Percentiles rank a stretch among this genome's conserved stretches.
phyloP scores from a whole-genome alignment of 2,888 invertebrate species.

The Drosophila atroscutellata region DNA sequence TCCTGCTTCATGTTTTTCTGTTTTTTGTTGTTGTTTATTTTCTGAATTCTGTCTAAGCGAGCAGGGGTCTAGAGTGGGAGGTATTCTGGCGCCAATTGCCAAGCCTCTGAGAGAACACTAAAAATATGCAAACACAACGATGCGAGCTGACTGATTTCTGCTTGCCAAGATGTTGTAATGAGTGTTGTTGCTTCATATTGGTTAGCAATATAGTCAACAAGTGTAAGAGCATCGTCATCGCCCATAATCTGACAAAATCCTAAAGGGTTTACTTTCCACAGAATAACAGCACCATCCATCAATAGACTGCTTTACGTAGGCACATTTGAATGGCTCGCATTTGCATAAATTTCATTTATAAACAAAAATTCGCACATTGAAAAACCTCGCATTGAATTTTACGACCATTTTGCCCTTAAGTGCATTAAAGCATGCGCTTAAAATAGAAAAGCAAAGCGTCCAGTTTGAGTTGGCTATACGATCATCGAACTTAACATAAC shows the following conservation, averaged over 20 bases:
- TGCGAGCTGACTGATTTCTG: constrained; percentile 12
- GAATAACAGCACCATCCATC: constrained; percentile 7
- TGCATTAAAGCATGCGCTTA: constrained; percentile 1
- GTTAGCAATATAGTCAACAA: constrained; percentile 54
- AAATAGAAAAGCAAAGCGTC: constrained; percentile 4
- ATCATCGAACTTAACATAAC: constrained; percentile 50
- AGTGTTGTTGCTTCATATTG: constrained; percentile 6
- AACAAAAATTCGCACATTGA: constrained; percentile 29
- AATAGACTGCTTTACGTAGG: neutral
- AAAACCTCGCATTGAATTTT: constrained; percentile 8
- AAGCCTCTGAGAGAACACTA: constrained; percentile 45
- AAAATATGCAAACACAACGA: constrained; percentile 45
- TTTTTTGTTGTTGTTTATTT: neutral
- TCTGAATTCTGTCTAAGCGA: neutral
- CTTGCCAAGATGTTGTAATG: constrained; percentile 23
- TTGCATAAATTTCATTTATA: constrained; percentile 63
- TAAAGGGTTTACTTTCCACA: constrained; percentile 25
- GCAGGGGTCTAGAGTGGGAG: constrained; percentile 4
- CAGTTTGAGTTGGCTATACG: constrained; percentile 6
- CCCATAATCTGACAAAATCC: constrained; percentile 3
- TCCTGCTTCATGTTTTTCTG: neutral
- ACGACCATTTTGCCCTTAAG: neutral
- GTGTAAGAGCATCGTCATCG: constrained; percentile 39
- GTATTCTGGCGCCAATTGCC: constrained; percentile 43
- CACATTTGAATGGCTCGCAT: constrained; percentile 42